A percentile compares a stretch with the other conserved stretches of the same genome.
Conservation (phyloP, 1,140 invertebrate species). For the Chrysopa pallens region DNA sequence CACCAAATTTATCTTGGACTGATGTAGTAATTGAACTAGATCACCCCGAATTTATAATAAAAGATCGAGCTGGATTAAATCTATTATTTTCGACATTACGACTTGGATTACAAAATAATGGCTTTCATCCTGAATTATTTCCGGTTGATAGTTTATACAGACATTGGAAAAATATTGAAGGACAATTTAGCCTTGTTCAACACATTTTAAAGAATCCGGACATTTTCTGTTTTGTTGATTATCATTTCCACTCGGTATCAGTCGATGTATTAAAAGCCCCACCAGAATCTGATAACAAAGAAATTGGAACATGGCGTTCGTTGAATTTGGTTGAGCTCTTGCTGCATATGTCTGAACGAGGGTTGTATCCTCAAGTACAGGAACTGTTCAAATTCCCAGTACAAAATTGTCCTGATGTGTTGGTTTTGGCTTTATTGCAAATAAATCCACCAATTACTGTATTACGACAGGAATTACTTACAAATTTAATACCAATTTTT, state of each 20-base stretch:
- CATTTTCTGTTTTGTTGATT: conserved; percentile 87
- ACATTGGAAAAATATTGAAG: conserved; percentile 83
- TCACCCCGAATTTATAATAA: conserved; percentile 73
- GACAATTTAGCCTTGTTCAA: conserved; percentile 74
- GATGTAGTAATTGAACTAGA: conserved; percentile 84
- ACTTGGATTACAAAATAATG: conserved; percentile 55
- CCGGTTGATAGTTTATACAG: conserved; percentile 74
- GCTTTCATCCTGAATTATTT: conserved; percentile 55
- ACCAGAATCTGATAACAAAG: conserved; percentile 84
- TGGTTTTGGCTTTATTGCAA: conserved; percentile 74
- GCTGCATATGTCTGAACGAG: conserved; percentile 70
- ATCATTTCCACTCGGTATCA: conserved; percentile 65
- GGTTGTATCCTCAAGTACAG: conserved; percentile 60
- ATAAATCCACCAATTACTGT: conserved; percentile 56
- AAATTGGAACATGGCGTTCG: conserved; percentile 79
- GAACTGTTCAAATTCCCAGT: conserved; percentile 87
- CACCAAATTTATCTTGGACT: conserved; percentile 74
- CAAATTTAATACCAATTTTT: conserved; percentile 76
- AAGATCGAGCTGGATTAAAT: conserved; percentile 67
- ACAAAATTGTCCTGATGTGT: conserved; percentile 83
- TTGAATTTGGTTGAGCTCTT: conserved; percentile 79
- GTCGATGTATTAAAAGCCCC: conserved; percentile 82
- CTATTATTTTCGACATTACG: conserved; percentile 64
- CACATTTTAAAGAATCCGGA: conserved; percentile 80
- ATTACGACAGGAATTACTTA: conserved; percentile 67